Evolutionary conservation across 2,113 vertebrate species (phyloP), one percentile per base, ranked within the genome.

Genomic region (Ageneiosus marmoratus): DNA sequence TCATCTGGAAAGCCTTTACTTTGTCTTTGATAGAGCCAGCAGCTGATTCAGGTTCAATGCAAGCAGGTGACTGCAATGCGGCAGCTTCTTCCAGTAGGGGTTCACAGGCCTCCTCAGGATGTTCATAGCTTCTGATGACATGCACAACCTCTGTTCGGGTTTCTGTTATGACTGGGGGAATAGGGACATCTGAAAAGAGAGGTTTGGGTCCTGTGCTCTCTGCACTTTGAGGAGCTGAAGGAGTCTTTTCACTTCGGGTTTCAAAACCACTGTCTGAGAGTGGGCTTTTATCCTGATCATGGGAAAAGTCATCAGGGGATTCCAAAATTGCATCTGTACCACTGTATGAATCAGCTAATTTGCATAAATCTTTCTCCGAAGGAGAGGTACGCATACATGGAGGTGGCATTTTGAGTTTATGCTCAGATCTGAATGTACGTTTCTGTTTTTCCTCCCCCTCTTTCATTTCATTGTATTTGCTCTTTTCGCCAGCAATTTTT

Each of bases 361-460:
- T 99, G 90, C 96, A 96, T 8, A 99, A 87, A 88, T 99, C 98
- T 88, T 99, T 99, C 91, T 99, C 98, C 0, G 97, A 99, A 56
- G 97, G 96, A 74, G 97, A 98, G 56, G 96, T 94, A 85, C 96
- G 95, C 96, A 99, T 97, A 84, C 96, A 95, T 83, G 96, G 93
- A 74, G 97, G 97, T 76, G 98, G 98, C 97, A 99, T 99, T 94
- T 99, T 99, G 81, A 99, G 96, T 90, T 99, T 99, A 89, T 99
- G 95, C 86, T 99, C 98, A 86, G 98, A 97, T 88, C 98, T 99
- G 74, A 98, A 92, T 89, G 97, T 90, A 75, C 97, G 95, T 81
- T 98, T 99, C 87, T 97, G 97, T 93, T 97, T 97, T 89, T 99
- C 97, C 87, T 98, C 98, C 8, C 97, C 97, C 86, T 98, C 97